phyloP scores from a whole-genome alignment of 1,140 invertebrate species.

The Heliconius nattereri region DNA sequence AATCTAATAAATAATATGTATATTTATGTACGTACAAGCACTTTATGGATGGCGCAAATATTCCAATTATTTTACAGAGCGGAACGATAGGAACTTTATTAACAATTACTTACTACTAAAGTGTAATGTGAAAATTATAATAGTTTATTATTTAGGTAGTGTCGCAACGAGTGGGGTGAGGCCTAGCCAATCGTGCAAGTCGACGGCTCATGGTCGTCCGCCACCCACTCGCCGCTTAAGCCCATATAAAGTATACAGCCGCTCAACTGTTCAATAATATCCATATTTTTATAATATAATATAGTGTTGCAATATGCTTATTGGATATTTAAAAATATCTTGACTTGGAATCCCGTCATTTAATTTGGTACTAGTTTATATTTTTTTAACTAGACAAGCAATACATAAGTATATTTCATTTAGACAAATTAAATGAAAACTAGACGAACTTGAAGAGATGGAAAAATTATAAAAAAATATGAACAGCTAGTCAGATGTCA shows the following conservation, averaged over 20 bases:
- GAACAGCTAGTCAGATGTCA: constrained; percentile 27
- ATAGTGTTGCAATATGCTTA: constrained; percentile 43
- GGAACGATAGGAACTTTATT: constrained; percentile 23
- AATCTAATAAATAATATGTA: background rate
- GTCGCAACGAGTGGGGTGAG: constrained; percentile 64
- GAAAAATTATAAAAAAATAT: constrained; percentile 10
- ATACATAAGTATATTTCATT: background rate
- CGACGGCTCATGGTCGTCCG: constrained; percentile 69
- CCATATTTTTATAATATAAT: constrained; percentile 66
- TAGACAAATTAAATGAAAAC: background rate
- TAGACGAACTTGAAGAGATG: background rate
- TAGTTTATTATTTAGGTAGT: constrained; percentile 63
- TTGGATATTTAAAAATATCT: constrained; percentile 45
- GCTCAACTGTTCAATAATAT: constrained; percentile 62
- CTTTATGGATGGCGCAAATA: constrained; percentile 21
- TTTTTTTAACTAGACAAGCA: background rate
- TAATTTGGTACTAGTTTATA: background rate
- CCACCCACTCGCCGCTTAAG: constrained; percentile 74
- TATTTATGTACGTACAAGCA: background rate
- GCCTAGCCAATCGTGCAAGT: constrained; percentile 62
- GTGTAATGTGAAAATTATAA: constrained; percentile 56
- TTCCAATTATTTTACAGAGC: constrained; percentile 19
- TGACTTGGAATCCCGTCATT: background rate
- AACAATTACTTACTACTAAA: constrained; percentile 31
- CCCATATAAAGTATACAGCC: constrained; percentile 72